Evolutionary conservation across 2,113 vertebrate genomes (phyloP).

Genomic region (Platanista minor): DNA sequence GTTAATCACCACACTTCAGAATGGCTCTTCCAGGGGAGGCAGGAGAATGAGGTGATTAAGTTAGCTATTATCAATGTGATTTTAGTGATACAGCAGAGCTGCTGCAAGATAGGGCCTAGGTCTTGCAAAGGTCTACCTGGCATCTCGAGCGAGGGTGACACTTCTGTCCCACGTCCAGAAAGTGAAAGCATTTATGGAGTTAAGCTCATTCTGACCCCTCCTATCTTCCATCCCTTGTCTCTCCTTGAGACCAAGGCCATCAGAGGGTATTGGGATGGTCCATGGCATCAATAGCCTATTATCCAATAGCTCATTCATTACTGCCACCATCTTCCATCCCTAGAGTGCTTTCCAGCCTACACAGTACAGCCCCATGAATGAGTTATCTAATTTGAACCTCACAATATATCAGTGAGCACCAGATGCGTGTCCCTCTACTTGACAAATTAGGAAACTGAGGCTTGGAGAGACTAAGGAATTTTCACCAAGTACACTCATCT

Average conservation of each 20-base stretch:
- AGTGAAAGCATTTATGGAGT: neutral
- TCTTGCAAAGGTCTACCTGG: neutral
- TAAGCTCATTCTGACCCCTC: neutral
- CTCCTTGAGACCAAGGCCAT: neutral
- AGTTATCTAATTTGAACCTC: neutral
- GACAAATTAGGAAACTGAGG: neutral
- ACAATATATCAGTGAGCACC: neutral
- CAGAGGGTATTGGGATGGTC: neutral
- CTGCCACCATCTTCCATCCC: neutral
- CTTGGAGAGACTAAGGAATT: neutral
- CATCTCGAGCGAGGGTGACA: neutral
- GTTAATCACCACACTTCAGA: neutral
- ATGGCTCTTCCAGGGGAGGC: neutral
- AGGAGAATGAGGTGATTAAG: neutral
- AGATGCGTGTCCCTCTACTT: neutral
- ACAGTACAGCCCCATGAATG: neutral
- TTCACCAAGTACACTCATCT: neutral
- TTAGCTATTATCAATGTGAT: neutral
- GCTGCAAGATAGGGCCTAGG: neutral
- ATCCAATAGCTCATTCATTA: neutral
- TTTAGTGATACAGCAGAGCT: neutral
- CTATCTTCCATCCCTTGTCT: neutral
- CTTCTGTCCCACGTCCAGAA: neutral
- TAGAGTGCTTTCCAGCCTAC: neutral
- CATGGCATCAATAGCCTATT: neutral